Conservation (phyloP, 1,140 invertebrate species). For the Copidosoma floridanum region DNA sequence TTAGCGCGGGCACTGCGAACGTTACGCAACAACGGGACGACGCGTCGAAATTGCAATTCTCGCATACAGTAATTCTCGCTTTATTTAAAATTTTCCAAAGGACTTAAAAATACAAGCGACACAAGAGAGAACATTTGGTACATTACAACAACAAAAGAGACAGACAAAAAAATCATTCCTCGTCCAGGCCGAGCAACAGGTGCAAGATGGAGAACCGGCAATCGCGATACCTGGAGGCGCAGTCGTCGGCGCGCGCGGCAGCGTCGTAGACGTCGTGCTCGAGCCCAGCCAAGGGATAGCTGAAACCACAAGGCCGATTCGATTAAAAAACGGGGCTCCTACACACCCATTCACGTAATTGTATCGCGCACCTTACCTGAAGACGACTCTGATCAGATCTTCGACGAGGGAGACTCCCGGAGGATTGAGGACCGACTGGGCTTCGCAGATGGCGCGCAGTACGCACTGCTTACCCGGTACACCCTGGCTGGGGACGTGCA, state of each 20-base stretch:
- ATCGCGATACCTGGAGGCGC: conserved; percentile 39
- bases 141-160: too few species aligned
- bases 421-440: conserved; percentile 58
- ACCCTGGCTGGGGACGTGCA: conserved; percentile 56
- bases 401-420: conserved; percentile 65
- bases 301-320: background rate
- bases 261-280: background rate
- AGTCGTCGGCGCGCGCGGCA: too few species aligned
- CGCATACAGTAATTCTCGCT: too few species aligned
- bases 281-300: background rate
- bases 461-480: conserved; percentile 66
- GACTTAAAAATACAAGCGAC: too few species aligned
- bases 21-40: background rate
- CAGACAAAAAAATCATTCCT: too few species aligned
- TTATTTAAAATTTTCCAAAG: too few species aligned
- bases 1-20: background rate
- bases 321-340: too few species aligned
- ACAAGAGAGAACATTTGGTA: too few species aligned
- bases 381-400: conserved; percentile 64
- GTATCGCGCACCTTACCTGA: conserved; percentile 61
- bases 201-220: conserved; percentile 50
- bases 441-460: conserved; percentile 68
- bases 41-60: too few species aligned
- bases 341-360: too few species aligned
- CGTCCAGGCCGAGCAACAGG: conserved; percentile 43